A percentile compares a stretch with the other conserved stretches of the same genome.
These are phyloP conservation scores for Campoplex nolae DNA, from an alignment of 2,888 invertebrate species.

Conservation along the genomic window DNA sequence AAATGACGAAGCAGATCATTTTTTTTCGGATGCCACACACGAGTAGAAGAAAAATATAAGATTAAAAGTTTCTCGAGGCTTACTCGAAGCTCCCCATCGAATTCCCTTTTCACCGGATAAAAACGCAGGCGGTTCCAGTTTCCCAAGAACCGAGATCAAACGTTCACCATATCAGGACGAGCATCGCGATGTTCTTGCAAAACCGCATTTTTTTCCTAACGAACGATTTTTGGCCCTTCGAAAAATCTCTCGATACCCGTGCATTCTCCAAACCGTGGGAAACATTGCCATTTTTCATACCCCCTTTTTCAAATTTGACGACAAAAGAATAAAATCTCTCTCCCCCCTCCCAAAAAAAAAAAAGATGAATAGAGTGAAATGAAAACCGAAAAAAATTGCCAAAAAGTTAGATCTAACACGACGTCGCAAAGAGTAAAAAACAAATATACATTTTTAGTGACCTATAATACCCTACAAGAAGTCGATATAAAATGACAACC, in stretches of 20 bases:
- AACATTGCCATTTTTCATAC: neutral
- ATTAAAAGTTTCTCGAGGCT: neutral
- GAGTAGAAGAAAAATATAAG: neutral
- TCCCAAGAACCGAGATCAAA: conserved; percentile 33
- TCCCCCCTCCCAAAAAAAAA: neutral
- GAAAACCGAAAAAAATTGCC: no score
- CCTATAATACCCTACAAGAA: neutral
- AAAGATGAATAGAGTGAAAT: neutral
- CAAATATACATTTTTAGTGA: neutral
- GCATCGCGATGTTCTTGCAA: conserved; percentile 10
- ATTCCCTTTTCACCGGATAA: conserved; percentile 9
- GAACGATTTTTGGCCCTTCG: conserved; percentile 31
- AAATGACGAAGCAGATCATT: neutral
- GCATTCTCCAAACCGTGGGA: conserved; percentile 4
- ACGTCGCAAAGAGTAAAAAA: neutral
- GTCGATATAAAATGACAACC: neutral
- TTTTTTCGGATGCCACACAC: neutral
- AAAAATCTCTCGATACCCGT: conserved; percentile 20
- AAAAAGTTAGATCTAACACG: neutral
- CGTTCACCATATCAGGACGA: conserved; percentile 29
- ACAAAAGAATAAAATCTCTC: neutral
- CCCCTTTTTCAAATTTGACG: neutral
- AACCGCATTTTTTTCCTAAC: conserved; percentile 48
- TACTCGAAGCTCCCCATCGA: conserved; percentile 6
- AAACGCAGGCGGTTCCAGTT: conserved; percentile 61